Conservation (phyloP, 2,797 vertebrate genomes). For the Hozukius guyotensis region DNA sequence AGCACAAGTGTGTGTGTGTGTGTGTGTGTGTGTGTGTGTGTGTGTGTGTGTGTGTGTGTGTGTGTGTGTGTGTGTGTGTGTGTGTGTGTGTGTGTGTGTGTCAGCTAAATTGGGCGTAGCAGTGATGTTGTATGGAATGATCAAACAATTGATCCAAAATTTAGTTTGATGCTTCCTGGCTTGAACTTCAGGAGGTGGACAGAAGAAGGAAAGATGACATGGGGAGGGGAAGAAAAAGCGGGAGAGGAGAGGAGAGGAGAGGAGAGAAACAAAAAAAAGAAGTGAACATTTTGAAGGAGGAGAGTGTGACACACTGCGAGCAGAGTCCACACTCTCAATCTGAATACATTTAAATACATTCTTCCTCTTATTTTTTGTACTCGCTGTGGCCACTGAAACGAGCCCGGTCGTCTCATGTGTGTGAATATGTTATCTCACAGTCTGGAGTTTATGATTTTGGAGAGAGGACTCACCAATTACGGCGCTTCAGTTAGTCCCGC, state of each 20-base stretch:
- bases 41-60: background rate
- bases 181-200: constrained; percentile 20
- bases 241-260: background rate
- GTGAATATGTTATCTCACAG: constrained; percentile 51
- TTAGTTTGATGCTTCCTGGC: constrained; percentile 40
- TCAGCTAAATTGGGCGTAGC: constrained; percentile 55
- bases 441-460: constrained; percentile 21
- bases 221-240: background rate
- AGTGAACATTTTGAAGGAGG: background rate
- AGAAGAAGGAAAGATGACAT: background rate
- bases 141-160: constrained; percentile 63
- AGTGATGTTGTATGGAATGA: constrained; percentile 49
- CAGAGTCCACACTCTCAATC: constrained; percentile 22
- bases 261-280: background rate
- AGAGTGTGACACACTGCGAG: background rate
- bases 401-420: constrained; percentile 28
- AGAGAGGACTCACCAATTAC: background rate
- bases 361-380: constrained; percentile 6
- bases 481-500: background rate
- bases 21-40: background rate
- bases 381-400: constrained; percentile 24
- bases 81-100: background rate
- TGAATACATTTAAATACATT: constrained; percentile 55
- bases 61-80: background rate
- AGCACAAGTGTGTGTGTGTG: constrained; percentile 26